phyloP scores from a whole-genome alignment of 2,888 invertebrate species.

The Dione vanillae region DNA sequence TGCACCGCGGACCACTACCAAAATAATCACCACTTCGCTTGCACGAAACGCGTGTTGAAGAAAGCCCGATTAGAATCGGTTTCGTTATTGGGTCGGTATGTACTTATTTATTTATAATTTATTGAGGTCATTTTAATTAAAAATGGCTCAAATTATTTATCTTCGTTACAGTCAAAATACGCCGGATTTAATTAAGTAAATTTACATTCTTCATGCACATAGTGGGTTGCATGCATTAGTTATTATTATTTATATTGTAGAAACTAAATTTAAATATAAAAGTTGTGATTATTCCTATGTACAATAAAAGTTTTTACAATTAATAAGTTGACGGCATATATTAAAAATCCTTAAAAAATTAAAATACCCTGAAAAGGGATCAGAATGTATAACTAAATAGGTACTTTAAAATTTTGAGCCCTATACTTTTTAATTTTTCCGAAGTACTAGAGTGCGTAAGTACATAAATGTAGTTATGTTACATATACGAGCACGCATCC shows the following conservation, averaged over 20 bases:
- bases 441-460: slow-evolving; percentile 29
- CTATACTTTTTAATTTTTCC: too few relatives aligned
- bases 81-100: slow-evolving; percentile 41
- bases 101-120: slow-evolving; percentile 30
- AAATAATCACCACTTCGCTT: slow-evolving; percentile 30
- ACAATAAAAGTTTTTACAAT: too few relatives aligned
- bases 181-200: background rate
- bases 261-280: too few relatives aligned
- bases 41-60: slow-evolving; percentile 36
- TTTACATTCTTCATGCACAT: slow-evolving; percentile 24
- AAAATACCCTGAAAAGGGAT: too few relatives aligned
- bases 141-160: background rate
- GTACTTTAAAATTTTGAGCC: too few relatives aligned
- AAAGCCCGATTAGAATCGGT: slow-evolving; percentile 28
- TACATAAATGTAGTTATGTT: slow-evolving; percentile 32
- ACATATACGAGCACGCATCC: slow-evolving; percentile 34
- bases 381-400: too few relatives aligned
- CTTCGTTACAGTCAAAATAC: background rate
- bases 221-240: too few relatives aligned
- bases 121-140: slow-evolving; percentile 22
- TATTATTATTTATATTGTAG: too few relatives aligned
- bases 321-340: too few relatives aligned
- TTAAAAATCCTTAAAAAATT: too few relatives aligned
- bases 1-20: slow-evolving; percentile 31
- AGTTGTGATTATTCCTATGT: too few relatives aligned